Evolutionary conservation across 2,113 vertebrate genomes (phyloP), one percentile per base, ranked within the genome.

Genomic region (Stigmatopora nigra): DNA sequence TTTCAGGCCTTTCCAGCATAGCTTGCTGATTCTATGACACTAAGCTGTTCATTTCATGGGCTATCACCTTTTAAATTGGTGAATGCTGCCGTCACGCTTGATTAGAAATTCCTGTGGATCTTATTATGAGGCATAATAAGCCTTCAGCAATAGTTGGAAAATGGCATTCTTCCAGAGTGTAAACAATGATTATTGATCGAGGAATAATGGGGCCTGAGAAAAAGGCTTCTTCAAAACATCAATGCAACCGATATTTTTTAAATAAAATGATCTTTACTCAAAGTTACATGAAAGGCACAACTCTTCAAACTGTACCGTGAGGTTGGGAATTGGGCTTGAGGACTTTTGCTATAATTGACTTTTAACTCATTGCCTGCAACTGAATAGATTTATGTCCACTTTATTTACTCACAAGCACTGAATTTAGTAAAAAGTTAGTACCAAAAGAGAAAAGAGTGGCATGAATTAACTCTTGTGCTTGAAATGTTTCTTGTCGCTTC

Each of bases 11-110:
- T 67, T 13, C 60, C 68, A 62, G 87, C 75, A 75, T 86, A 74
- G 84, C 84, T 82, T 79, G 73, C 72, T 77, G 61, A 56, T 45
- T 45, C 41, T 80, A 64, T 81, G 81, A 78, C 72, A 68, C 82
- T 72, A 72, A 71, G 73, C 85, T 85, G 83, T 88, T 91, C 86
- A 91, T 90, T 90, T 90, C 89, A 89, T 87, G 87, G 89, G 71
- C 86, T 86, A 89, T 91, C 88, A 88, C 87, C 80, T 89, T 88
- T 88, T 86, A 88, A 89, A 92, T 90, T 89, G 83, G 84, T 76
- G 78, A 86, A 88, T 90, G 87, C 85, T 84, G 88, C 85, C 82
- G 88, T 87, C 85, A 88, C 69, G 86, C 77, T 84, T 89, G 88
- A 91, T 92, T 90, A 90, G 84, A 83, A 87, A 89, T 90, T 91